Conservation (phyloP, 2,113 vertebrate genomes). For the Boulengerochromis microlepis region DNA sequence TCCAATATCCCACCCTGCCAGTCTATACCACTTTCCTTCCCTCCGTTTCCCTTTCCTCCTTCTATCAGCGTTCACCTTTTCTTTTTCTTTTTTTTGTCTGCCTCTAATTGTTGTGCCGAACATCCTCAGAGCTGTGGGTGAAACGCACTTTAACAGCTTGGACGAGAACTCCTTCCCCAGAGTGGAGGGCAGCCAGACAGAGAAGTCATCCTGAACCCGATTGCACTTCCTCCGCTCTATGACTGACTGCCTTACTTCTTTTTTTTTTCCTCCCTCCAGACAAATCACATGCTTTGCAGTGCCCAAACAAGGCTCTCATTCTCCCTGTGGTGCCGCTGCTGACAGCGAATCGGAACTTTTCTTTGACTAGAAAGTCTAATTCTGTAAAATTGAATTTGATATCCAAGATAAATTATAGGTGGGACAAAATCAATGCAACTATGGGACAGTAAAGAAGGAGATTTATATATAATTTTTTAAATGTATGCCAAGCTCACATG, state of each 20-base stretch:
- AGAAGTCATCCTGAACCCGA: slow-evolving; percentile 48
- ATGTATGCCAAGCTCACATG: neutral
- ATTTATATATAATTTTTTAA: neutral
- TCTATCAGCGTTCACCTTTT: slow-evolving; percentile 7
- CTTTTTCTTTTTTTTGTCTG: neutral
- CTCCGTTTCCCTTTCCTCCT: neutral
- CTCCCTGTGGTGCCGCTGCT: neutral
- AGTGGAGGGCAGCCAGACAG: slow-evolving; percentile 23
- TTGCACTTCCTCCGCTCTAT: slow-evolving; percentile 35
- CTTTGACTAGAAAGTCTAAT: neutral
- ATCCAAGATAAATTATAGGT: neutral
- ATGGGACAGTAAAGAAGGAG: neutral
- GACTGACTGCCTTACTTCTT: slow-evolving; percentile 14
- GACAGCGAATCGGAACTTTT: slow-evolving; percentile 15
- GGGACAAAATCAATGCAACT: neutral
- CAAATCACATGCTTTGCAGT: slow-evolving; percentile 38
- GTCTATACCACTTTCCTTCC: neutral
- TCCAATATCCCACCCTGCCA: slow-evolving; percentile 49
- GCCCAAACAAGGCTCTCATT: slow-evolving; percentile 30
- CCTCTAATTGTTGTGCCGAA: slow-evolving; percentile 26
- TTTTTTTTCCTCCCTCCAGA: neutral
- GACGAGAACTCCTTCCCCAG: slow-evolving; percentile 2
- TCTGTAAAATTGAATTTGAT: neutral
- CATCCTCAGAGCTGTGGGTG: neutral
- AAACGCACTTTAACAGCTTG: neutral